phyloP scores from a whole-genome alignment of 2,113 vertebrate species.

The Phainopepla nitens region DNA sequence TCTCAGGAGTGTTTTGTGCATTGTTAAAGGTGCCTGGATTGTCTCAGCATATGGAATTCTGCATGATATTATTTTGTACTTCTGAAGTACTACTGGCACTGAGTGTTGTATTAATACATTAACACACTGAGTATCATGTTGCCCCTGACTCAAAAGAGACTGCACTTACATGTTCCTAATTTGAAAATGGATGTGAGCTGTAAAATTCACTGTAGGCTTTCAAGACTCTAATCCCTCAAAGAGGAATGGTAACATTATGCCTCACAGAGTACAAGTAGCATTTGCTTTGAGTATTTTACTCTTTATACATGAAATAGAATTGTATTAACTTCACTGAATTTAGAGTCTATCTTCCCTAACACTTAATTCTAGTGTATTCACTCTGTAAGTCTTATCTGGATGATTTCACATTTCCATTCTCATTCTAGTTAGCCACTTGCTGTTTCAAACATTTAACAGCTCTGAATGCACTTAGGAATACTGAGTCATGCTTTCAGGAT shows the following conservation, averaged over 20 bases:
- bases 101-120: neutral
- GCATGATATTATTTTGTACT: neutral
- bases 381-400: neutral
- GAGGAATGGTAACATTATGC: neutral
- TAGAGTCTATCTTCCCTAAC: neutral
- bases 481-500: neutral
- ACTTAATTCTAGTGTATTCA: neutral
- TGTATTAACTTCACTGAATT: neutral
- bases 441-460: constrained; percentile 2
- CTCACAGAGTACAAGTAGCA: neutral
- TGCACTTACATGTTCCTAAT: neutral
- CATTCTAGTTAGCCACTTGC: neutral
- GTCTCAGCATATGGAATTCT: neutral
- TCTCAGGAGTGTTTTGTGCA: neutral
- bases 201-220: constrained; percentile 1
- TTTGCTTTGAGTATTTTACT: neutral
- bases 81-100: neutral
- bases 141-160: neutral
- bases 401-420: neutral
- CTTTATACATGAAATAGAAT: neutral
- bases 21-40: neutral
- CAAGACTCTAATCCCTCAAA: neutral
- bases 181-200: neutral
- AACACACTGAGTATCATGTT: neutral
- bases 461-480: neutral